These are phyloP conservation scores for Amphilophus citrinellus DNA, from an alignment of 2,113 vertebrate species.

Conservation along the genomic window DNA sequence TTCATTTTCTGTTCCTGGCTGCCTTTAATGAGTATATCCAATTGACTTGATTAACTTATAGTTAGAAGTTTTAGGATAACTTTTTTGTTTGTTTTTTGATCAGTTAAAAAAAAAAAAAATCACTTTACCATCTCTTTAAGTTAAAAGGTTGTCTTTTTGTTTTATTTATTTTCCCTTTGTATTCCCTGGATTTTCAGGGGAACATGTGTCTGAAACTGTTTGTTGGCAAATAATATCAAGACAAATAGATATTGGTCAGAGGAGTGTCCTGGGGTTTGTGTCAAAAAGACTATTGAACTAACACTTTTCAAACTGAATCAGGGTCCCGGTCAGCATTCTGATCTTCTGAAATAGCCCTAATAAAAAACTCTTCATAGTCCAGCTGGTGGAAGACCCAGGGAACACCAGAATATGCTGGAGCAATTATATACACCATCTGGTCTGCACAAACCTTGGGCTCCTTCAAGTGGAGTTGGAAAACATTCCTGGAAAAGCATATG, in stretches of 20 bases:
- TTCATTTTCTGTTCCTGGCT: background rate
- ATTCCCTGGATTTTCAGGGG: background rate
- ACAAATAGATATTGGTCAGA: background rate
- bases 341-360: background rate
- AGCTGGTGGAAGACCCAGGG: background rate
- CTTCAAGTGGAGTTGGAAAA: background rate
- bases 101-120: background rate
- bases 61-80: background rate
- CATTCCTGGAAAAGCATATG: background rate
- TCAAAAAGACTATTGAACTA: background rate
- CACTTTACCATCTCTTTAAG: background rate
- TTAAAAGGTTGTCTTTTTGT: background rate
- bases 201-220: background rate
- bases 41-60: background rate
- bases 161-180: background rate
- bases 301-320: background rate
- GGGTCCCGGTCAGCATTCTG: fast-evolving
- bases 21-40: background rate
- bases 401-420: background rate
- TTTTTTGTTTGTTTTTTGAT: background rate
- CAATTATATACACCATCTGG: background rate
- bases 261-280: background rate
- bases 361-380: background rate
- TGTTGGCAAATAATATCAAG: background rate
- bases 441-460: background rate